These are phyloP conservation scores for Agrilus planipennis DNA, from an alignment of 1,140 invertebrate genomes.

Conservation along the genomic window DNA sequence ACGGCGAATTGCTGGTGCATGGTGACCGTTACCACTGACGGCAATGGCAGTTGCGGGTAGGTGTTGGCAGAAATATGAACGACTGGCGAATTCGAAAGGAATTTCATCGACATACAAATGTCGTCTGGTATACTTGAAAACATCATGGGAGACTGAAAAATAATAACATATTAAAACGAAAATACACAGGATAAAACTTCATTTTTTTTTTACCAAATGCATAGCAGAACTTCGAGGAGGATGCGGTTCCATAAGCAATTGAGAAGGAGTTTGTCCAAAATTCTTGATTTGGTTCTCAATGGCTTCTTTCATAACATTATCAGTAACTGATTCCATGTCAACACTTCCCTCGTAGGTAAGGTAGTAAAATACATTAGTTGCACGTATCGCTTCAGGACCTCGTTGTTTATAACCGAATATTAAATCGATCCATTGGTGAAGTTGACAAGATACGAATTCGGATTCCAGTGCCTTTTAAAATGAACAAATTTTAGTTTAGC, in stretches of 20 bases:
- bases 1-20: conserved; percentile 95
- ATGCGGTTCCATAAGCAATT: conserved; percentile 94
- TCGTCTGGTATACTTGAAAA: conserved; percentile 94
- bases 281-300: conserved; percentile 96
- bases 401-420: conserved; percentile 99
- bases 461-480: conserved; percentile 80
- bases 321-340: conserved; percentile 81
- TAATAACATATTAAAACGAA: conserved; percentile 8
- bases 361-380: conserved; percentile 99
- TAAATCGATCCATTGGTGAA: conserved; percentile 99
- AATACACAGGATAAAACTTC: conserved; percentile 5
- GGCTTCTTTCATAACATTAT: conserved; percentile 85
- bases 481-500: conserved; percentile 7
- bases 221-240: conserved; percentile 94
- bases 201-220: conserved; percentile 70
- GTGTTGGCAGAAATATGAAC: conserved; percentile 97
- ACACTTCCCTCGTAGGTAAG: conserved; percentile 97
- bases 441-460: conserved; percentile 97
- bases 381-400: conserved; percentile 92
- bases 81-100: conserved; percentile 94
- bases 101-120: conserved; percentile 96
- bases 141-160: conserved; percentile 86
- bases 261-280: conserved; percentile 97
- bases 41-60: conserved; percentile 84
- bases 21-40: conserved; percentile 92